A percentile compares a stretch with the other conserved stretches of the same genome.
phyloP scores from a whole-genome alignment of 1,140 invertebrate genomes.

The Apis cerana region DNA sequence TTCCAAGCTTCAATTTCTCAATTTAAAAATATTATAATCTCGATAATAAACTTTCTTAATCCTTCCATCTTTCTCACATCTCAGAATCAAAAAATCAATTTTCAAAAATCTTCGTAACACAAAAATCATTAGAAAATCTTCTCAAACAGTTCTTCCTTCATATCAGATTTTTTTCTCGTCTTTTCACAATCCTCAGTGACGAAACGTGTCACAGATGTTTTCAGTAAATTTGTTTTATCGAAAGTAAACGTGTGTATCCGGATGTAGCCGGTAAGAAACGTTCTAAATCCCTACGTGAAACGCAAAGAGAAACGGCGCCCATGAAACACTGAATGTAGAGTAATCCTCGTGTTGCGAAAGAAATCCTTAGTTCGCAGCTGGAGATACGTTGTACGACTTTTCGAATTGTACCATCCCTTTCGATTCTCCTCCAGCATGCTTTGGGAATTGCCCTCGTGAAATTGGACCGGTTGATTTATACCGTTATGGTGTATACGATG shows the following conservation, averaged over 20 bases:
- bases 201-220: not conserved
- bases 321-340: conserved; percentile 8
- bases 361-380: not conserved
- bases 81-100: too few species aligned
- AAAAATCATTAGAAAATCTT: too few species aligned
- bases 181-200: not conserved
- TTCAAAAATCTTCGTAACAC: too few species aligned
- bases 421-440: not conserved
- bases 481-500: too few species aligned
- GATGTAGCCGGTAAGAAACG: conserved; percentile 4
- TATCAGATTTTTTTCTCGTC: too few species aligned
- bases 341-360: not conserved
- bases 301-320: conserved; percentile 4
- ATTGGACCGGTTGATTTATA: not conserved
- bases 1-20: too few species aligned
- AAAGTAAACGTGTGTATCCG: not conserved
- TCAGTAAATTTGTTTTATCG: conserved; percentile 5
- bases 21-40: too few species aligned
- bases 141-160: too few species aligned
- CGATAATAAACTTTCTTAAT: too few species aligned
- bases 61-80: too few species aligned
- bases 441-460: not conserved
- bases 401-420: not conserved
- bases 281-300: conserved; percentile 6
- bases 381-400: conserved; percentile 24